Conservation (phyloP, 2,113 vertebrate genomes). For the Psilopogon haemacephalus region DNA sequence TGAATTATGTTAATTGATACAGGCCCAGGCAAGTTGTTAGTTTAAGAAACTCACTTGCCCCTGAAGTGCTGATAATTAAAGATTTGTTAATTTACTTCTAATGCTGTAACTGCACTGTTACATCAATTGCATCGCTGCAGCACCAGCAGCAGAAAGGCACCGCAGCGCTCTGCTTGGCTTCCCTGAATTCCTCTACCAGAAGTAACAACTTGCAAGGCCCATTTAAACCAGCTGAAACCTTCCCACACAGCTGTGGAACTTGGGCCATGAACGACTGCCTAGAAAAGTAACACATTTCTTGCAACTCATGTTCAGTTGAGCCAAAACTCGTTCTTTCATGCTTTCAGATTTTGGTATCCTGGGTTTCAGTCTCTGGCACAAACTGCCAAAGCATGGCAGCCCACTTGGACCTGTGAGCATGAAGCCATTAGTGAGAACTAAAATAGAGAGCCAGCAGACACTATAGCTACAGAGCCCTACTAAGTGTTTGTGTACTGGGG, state of each 20-base stretch:
- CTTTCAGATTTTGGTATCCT: neutral
- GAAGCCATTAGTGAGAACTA: neutral
- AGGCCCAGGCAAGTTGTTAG: conserved; percentile 11
- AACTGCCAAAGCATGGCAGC: neutral
- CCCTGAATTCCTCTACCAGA: neutral
- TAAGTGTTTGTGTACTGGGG: neutral
- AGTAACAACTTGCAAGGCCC: neutral
- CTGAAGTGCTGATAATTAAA: neutral
- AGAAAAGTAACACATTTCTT: neutral
- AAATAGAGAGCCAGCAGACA: neutral
- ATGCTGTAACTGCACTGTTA: neutral
- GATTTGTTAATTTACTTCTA: conserved; percentile 45
- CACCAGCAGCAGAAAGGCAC: neutral
- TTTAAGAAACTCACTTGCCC: conserved; percentile 48
- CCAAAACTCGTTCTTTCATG: neutral
- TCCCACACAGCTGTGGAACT: neutral
- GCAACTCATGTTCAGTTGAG: neutral
- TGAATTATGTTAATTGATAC: conserved; percentile 26
- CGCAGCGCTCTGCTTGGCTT: neutral
- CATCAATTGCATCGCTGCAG: neutral
- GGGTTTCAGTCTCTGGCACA: neutral
- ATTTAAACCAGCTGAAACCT: neutral
- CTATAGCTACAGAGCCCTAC: neutral
- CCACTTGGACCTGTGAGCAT: neutral
- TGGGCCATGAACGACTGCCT: neutral